Base-by-base conservation (phyloP, 53 echinoderm and acorn worm species). In the Luidia sarsii region DNA sequence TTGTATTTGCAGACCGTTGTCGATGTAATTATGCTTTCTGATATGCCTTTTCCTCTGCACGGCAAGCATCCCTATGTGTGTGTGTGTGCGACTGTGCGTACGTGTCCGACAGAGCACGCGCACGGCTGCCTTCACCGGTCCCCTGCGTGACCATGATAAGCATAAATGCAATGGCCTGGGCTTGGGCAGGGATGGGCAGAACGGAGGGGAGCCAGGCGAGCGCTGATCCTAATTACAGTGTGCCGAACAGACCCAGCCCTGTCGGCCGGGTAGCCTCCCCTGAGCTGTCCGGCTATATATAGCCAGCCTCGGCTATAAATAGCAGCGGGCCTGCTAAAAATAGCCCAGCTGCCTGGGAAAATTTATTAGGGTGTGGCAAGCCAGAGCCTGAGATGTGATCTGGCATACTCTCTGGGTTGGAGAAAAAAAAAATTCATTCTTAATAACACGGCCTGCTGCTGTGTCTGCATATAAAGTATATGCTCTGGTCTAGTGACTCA, bases 331-430 rank as follows among this genome's bases (percentile, higher is more conserved):
- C 77, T 61, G 25, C 77, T 77, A 77, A 38, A 60, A 60, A 77
- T 77, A 77, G 61, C 77, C 8, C 41, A 48, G 60, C 60, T 33
- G 60, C 77, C 60, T 32, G 77, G 60, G 60, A 61, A 61, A 77
- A 77, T 77, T 67, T 57, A 61, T 77, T 77, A 77, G 77, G 77
- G 77, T 77, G 77, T 77, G 77, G 77, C 77, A 57, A 46, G 61
- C 61, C 5, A 46, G 27, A 48, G 23, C 7, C 25, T 55, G 77
- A 61, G 77, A 77, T 41, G 43, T 60, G 72, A 77, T 59, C 77
- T 77, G 3, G 77, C 61, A 28, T n/a, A n/a, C n/a, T n/a, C n/a
- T n/a, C n/a, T n/a, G n/a, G n/a, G n/a, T n/a, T n/a, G n/a, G n/a
- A n/a, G n/a, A n/a, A n/a, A n/a, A n/a, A 59, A 59, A 24, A 62